Evolutionary conservation across 2,797 vertebrate species (phyloP).

Genomic region (Characodon lateralis): DNA sequence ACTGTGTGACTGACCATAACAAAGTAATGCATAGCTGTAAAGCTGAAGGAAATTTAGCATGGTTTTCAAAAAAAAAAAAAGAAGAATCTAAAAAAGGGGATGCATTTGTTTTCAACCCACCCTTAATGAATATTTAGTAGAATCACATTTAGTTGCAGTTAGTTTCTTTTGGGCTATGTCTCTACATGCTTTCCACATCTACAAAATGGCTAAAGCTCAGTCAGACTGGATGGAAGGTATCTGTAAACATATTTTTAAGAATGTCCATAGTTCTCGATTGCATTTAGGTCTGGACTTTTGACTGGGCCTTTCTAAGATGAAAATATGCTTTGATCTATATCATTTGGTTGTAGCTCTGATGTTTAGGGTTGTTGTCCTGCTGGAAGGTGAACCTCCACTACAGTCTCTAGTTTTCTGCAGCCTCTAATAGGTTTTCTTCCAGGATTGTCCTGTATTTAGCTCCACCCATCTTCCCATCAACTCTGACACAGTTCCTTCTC

Average conservation of each 20-base stretch:
- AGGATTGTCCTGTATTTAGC: too few relatives aligned
- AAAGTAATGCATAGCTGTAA: background rate
- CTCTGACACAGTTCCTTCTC: too few relatives aligned
- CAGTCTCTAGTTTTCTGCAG: background rate
- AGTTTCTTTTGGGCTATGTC: background rate
- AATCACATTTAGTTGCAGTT: background rate
- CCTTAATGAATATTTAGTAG: background rate
- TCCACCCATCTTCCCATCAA: too few relatives aligned
- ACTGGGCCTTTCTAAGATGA: background rate
- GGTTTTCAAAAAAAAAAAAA: background rate
- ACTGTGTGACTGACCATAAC: background rate
- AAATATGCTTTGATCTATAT: background rate
- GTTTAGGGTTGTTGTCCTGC: background rate
- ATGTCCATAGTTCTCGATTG: background rate
- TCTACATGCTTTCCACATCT: background rate
- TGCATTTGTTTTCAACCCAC: background rate
- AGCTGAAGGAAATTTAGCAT: background rate
- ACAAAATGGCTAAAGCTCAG: background rate
- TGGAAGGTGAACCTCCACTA: background rate
- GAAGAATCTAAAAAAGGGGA: background rate
- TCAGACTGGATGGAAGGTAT: background rate
- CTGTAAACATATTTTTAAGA: background rate
- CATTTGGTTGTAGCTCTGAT: background rate
- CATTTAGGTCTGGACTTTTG: background rate
- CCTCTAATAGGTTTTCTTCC: too few relatives aligned